Evolutionary conservation across 2,888 invertebrate genomes (phyloP).

Genomic region (Ligdia adustata): DNA sequence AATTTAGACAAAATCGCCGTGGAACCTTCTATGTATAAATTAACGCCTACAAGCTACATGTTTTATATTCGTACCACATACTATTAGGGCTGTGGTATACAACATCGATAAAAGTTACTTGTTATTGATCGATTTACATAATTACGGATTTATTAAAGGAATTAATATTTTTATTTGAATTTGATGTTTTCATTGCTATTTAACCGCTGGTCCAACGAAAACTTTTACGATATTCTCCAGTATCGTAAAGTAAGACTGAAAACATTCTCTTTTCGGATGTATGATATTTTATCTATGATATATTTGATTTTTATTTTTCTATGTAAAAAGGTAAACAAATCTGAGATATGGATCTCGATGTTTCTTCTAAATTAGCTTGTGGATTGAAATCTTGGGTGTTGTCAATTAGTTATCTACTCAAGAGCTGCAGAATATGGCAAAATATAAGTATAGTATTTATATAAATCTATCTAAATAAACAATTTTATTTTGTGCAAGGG

Average conservation of each 20-base stretch:
- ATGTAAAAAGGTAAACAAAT: conserved; percentile 22
- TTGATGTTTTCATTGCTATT: conserved; percentile 1
- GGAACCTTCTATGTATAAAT: too few species aligned
- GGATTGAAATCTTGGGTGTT: conserved; percentile 29
- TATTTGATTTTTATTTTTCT: neutral
- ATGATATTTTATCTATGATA: conserved; percentile 34
- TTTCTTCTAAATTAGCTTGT: conserved; percentile 30
- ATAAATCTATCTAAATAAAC: neutral
- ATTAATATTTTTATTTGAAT: neutral
- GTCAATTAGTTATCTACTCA: conserved; percentile 18
- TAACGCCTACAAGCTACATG: too few species aligned
- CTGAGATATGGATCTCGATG: conserved; percentile 29
- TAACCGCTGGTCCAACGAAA: conserved; percentile 58
- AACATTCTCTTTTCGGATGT: conserved; percentile 45
- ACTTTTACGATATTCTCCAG: conserved; percentile 46
- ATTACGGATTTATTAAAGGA: neutral
- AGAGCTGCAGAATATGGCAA: conserved; percentile 1
- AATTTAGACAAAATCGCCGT: too few species aligned
- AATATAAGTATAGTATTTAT: conserved; percentile 2
- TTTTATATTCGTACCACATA: too few species aligned
- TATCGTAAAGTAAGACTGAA: conserved; percentile 70
- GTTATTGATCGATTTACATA: conserved; percentile 4
- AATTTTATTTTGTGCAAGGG: neutral
- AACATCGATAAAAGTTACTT: conserved; percentile 4
- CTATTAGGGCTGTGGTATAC: neutral